Evolutionary conservation across 2,888 invertebrate species (phyloP), one percentile per base, ranked within the genome.

Genomic region (Tenthredo livida): DNA sequence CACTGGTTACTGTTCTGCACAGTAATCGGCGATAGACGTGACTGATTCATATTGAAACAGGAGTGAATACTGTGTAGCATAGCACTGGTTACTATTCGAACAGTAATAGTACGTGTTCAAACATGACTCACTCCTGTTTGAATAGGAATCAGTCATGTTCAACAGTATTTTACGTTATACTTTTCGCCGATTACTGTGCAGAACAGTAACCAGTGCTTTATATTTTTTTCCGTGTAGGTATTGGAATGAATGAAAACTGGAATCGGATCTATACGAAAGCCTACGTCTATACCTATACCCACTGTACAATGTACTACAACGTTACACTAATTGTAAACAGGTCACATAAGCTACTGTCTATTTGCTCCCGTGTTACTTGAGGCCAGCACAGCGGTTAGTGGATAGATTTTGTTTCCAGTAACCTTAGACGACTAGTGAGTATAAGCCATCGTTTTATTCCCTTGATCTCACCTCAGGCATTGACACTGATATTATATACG

Each of bases 361-460:
- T 40, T 21, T 73, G 72, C 72, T 43, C 72, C 72, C 43, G 43
- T 40, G 40, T 73, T 73, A 73, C 43, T 73, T 43, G 37, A 1
- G 70, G 12, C 40, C 6, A 33, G 12, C 43, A 73, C 12, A 25
- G 43, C 43, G 40, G 43, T 43, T 12, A 73, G 40, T 73, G 72
- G 25, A 73, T 40, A 43, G 72, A 73, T 43, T 33, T 33, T 33
- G 15, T 21, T 73, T 40, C 15, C 43, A n/a, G 43, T 73, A 21
- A 40, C 7, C 10, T 43, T 67, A 67, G 67, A 67, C 21, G 61
- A 67, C 33, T 7, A 29, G 29, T 10, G 10, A 25, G 21, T 61
- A 58, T n/a, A 54, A 10, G 15, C 17, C 33, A 17, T 33, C 12
- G 67, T 67, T 67, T 67, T 67, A 67, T 67, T 17, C 33, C 7